Base-by-base conservation (phyloP, 1,140 invertebrate genomes). In the Listronotus oregonensis region DNA sequence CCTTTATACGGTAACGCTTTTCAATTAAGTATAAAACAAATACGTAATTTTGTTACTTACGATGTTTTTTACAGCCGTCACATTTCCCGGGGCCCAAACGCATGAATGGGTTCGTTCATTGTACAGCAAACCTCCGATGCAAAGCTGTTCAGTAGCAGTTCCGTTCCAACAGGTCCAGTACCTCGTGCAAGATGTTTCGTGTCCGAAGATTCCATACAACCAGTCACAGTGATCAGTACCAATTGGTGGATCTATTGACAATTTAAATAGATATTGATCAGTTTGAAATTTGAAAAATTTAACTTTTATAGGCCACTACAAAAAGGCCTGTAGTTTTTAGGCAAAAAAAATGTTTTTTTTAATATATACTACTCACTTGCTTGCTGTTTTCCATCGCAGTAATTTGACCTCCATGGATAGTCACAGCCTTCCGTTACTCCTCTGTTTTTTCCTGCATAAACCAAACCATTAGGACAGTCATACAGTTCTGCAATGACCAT, bases 161-260 rank as follows among this genome's bases (percentile, higher is more conserved):
- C 93, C 93, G 78, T 95, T 95, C 94, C 93, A 95, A 78, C 93
- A 95, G 0, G 93, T 95, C 93, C 93, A 96, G 78, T 95, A 95
- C 12, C 94, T 83, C 0, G 93, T 96, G 82, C 94, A 95, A 0
- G 91, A 93, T 0, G 93, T 95, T 79, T 95, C 93, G 77, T 96
- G 94, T 0, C 93, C 93, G 78, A 95, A 95, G 70, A 95, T 95
- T 18, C 94, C 94, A 76, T 95, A 96, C 59, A 94, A 80, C 93
- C 93, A 96, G 72, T 93, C 92, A 76, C 94, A 96, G 75, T 95
- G 93, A 66, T 95, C 93, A 0, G 88, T 89, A 8, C 85, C 82
- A 54, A 94, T 90, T 27, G 93, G 92, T 12, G 90, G 86, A 79
- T 96, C 90, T 92, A 56, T 15, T n/a, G n/a, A n/a, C n/a, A n/a